phyloP scores from a whole-genome alignment of 2,888 invertebrate genomes.

The Hemicrepidius hirtus region DNA sequence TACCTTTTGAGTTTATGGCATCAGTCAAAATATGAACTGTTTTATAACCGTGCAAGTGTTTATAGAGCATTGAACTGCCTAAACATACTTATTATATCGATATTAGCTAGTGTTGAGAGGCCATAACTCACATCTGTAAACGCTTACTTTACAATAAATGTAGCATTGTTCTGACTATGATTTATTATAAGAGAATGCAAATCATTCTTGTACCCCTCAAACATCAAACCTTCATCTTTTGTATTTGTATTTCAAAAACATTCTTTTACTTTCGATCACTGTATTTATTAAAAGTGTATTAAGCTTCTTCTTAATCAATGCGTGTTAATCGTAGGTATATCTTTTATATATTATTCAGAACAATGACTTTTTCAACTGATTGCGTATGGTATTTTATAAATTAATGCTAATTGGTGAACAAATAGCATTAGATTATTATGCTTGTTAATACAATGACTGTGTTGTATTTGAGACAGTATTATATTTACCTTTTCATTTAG shows the following conservation, averaged over 20 bases:
- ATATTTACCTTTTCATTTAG: constrained; percentile 28
- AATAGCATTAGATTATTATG: constrained; percentile 34
- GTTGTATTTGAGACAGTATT: constrained; percentile 27
- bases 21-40: constrained; percentile 36
- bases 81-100: constrained; percentile 51
- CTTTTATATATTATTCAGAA: not conserved
- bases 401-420: constrained; percentile 33
- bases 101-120: constrained; percentile 49
- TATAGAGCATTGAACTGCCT: constrained; percentile 49
- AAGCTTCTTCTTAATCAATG: no score
- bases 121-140: constrained; percentile 49
- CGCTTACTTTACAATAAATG: constrained; percentile 45
- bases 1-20: constrained; percentile 16
- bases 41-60: constrained; percentile 33
- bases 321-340: not conserved
- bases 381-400: constrained; percentile 37
- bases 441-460: constrained; percentile 34
- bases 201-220: constrained; percentile 35
- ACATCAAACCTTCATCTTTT: not conserved
- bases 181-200: constrained; percentile 46
- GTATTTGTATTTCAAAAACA: constrained; percentile 14
- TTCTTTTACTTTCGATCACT: not conserved
- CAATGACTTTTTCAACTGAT: constrained; percentile 4
- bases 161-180: constrained; percentile 43
- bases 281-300: no score